Conservation (phyloP, 2,888 invertebrate species). For the Anodontia alba region DNA sequence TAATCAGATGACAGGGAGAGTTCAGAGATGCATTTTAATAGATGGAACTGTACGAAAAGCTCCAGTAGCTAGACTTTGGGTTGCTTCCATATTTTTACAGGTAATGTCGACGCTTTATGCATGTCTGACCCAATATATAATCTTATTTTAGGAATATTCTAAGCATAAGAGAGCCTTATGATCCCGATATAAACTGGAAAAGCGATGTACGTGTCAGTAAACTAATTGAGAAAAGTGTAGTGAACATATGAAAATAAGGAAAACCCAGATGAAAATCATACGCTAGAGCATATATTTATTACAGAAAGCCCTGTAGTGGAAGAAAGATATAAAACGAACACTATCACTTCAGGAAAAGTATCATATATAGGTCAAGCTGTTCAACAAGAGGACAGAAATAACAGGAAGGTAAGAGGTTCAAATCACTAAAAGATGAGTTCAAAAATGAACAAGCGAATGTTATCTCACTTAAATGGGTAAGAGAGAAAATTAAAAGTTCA, state of each 20-base stretch:
- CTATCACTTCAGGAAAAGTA: not conserved
- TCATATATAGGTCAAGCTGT: not conserved
- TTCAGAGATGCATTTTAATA: slow-evolving; percentile 9
- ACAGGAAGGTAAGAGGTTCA: not conserved
- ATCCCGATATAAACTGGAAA: not conserved
- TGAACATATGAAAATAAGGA: no score
- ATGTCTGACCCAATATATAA: slow-evolving; percentile 35
- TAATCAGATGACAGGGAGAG: not conserved
- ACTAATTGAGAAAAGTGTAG: not conserved
- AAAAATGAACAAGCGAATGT: no score
- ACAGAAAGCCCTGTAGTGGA: no score
- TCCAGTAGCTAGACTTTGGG: slow-evolving; percentile 24
- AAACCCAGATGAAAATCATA: no score
- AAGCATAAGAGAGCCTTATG: slow-evolving; percentile 19
- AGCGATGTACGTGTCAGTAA: not conserved
- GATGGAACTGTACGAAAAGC: slow-evolving; percentile 26
- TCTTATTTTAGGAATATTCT: slow-evolving; percentile 31
- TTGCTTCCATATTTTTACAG: slow-evolving; percentile 28
- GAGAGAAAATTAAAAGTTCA: not conserved
- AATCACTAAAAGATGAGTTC: not conserved
- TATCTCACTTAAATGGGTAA: not conserved
- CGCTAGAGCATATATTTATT: no score
- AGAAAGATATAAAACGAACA: no score
- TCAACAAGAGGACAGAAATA: not conserved
- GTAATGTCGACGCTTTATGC: slow-evolving; percentile 26